Conservation (phyloP, 2,888 invertebrate species). For the Drosophila diplacantha region DNA sequence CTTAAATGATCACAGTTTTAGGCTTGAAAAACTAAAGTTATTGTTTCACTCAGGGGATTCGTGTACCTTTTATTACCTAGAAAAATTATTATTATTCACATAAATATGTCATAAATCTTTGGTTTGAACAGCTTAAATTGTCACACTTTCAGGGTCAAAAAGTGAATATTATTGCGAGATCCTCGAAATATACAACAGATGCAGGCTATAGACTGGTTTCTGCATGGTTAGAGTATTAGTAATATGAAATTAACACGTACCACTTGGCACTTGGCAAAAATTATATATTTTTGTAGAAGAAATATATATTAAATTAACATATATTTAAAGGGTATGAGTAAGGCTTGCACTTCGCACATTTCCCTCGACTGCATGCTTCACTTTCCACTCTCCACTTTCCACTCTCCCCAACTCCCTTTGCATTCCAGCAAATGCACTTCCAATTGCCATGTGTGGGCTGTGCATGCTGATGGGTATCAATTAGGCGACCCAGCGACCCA, state of each 20-base stretch:
- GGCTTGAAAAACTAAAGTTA: background rate
- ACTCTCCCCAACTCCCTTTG: background rate
- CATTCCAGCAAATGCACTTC: background rate
- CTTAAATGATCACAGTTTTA: background rate
- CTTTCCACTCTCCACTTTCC: background rate
- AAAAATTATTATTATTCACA: background rate
- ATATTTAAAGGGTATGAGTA: background rate
- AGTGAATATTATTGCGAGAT: background rate
- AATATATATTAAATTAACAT: constrained; percentile 2
- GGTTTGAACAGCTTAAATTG: background rate
- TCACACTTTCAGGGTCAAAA: background rate
- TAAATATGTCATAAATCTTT: background rate
- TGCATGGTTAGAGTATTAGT: background rate
- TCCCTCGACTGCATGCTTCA: too few relatives aligned
- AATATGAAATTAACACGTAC: constrained; percentile 1
- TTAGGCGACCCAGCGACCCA: constrained; percentile 10
- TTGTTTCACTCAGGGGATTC: too few relatives aligned
- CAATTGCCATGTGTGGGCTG: background rate
- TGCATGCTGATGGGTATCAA: constrained; percentile 12
- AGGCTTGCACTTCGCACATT: background rate
- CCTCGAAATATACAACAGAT: background rate
- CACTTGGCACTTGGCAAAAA: background rate
- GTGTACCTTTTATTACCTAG: background rate
- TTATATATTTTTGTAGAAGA: background rate
- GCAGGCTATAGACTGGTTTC: background rate